Evolutionary conservation across 2,797 vertebrate genomes (phyloP).

Genomic region (Coracias cyanogaster): DNA sequence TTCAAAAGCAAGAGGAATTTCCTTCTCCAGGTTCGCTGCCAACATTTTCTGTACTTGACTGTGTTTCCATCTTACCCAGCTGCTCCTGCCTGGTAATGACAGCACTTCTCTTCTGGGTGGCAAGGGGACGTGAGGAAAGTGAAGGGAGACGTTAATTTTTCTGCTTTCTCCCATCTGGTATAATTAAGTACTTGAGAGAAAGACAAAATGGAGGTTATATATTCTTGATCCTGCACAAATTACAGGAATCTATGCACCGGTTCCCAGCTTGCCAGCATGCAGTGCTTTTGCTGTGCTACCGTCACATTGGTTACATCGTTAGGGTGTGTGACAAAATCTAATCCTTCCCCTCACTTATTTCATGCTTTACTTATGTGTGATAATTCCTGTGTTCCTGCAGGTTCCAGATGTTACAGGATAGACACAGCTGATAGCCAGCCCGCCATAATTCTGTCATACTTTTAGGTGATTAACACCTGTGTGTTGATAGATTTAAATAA

Average conservation of each 20-base stretch:
- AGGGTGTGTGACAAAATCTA: background rate
- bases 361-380: background rate
- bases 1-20: constrained; percentile 4
- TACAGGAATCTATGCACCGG: background rate
- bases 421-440: background rate
- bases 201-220: background rate
- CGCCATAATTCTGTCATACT: background rate
- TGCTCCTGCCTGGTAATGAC: background rate
- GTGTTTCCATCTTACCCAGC: background rate
- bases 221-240: background rate
- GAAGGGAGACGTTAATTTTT: background rate
- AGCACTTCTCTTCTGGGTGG: background rate
- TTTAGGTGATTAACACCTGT: background rate
- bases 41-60: background rate
- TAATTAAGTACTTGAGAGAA: background rate
- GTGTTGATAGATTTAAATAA: background rate
- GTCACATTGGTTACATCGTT: background rate
- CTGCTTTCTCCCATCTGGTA: background rate
- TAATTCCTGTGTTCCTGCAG: background rate
- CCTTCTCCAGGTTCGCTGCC: background rate
- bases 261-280: background rate
- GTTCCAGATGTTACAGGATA: background rate
- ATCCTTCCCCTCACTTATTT: background rate
- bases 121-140: background rate
- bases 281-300: background rate